phyloP scores from a whole-genome alignment of 2,888 invertebrate species.

The Catotricha subobsoleta region DNA sequence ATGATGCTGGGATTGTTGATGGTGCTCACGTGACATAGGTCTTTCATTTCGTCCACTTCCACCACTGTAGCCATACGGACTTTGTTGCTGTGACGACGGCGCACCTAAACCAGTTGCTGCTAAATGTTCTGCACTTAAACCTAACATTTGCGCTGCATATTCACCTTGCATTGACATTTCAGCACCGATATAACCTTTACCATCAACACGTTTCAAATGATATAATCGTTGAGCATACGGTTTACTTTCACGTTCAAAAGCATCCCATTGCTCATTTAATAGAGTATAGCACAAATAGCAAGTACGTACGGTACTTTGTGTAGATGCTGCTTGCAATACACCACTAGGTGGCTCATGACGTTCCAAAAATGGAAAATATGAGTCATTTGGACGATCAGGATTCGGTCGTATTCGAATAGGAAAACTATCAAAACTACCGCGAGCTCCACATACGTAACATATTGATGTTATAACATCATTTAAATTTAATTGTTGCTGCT shows the following conservation, averaged over 20 bases:
- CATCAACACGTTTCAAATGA: constrained; percentile 82
- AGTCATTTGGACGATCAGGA: constrained; percentile 49
- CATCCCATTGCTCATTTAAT: constrained; percentile 78
- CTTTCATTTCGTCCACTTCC: too few species aligned
- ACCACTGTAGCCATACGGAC: neutral
- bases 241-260: constrained; percentile 63
- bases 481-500: neutral
- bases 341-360: constrained; percentile 70
- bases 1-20: neutral
- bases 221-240: constrained; percentile 77
- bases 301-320: constrained; percentile 41
- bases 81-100: constrained; percentile 6
- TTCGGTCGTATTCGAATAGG: constrained; percentile 47
- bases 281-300: constrained; percentile 77
- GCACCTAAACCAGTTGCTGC: constrained; percentile 9
- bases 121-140: constrained; percentile 43
- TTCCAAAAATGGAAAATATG: constrained; percentile 83
- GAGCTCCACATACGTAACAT: constrained; percentile 58
- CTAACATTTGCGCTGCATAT: constrained; percentile 78
- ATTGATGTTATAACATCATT: too few species aligned
- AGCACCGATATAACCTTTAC: constrained; percentile 75
- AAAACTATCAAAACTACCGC: constrained; percentile 42
- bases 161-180: constrained; percentile 82
- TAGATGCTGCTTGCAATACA: constrained; percentile 28
- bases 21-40: too few species aligned